Conservation (phyloP, 1,140 invertebrate genomes). For the Aphis craccivora region DNA sequence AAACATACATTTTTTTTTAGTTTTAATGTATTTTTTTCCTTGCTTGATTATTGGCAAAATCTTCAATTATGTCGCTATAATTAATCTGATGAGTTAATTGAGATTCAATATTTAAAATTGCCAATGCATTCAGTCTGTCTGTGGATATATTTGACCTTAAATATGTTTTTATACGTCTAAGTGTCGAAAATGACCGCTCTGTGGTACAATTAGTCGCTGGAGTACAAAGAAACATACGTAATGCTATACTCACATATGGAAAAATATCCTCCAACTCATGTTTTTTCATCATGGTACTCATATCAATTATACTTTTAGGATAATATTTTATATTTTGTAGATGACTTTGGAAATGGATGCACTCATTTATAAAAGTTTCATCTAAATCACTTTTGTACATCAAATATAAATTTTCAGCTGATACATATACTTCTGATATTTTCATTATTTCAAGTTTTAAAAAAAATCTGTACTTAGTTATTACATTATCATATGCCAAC, state of each 20-base stretch:
- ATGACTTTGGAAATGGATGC: conserved; percentile 10
- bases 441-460: neutral
- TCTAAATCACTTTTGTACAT: conserved; percentile 13
- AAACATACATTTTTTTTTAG: neutral
- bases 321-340: neutral
- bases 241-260: neutral
- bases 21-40: conserved; percentile 27
- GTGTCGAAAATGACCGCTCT: neutral
- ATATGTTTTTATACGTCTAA: neutral
- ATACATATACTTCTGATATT: neutral
- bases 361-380: conserved; percentile 24
- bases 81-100: neutral
- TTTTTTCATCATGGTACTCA: neutral
- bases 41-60: neutral
- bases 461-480: conserved; percentile 6
- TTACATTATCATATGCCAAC: conserved; percentile 3
- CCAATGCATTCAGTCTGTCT: neutral
- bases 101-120: conserved; percentile 5
- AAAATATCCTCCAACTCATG: neutral
- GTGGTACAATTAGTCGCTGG: neutral
- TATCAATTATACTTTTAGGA: neutral
- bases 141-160: neutral
- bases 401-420: neutral
- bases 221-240: neutral
- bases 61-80: neutral